Conservation (phyloP, 2,797 vertebrate genomes). For the Chelonia mydas region DNA sequence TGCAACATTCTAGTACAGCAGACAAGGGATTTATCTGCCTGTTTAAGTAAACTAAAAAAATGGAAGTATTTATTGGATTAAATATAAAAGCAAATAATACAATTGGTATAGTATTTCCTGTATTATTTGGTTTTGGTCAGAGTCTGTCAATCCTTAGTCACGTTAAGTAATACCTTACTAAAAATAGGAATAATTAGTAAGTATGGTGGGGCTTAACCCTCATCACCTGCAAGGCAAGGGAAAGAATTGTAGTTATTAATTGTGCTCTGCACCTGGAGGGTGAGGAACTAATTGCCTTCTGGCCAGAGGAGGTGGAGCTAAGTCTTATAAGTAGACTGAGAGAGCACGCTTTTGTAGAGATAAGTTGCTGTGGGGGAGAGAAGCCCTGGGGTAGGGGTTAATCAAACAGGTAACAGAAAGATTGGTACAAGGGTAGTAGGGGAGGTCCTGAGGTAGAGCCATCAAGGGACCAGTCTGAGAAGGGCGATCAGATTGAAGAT, state of each 20-base stretch:
- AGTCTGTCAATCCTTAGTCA: neutral
- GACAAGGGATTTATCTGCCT: neutral
- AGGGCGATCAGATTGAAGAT: neutral
- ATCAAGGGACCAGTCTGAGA: neutral
- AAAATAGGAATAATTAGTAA: neutral
- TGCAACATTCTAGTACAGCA: rapidly evolving
- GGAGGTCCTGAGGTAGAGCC: neutral
- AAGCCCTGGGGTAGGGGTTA: neutral
- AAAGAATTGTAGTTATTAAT: neutral
- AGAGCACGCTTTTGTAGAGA: rapidly evolving
- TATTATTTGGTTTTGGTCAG: neutral
- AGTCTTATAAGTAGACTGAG: neutral
- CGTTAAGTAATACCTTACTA: neutral
- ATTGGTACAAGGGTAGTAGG: neutral
- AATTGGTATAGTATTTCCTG: neutral
- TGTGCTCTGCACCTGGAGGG: neutral
- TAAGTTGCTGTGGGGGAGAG: neutral
- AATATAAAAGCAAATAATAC: neutral
- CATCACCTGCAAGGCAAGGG: neutral
- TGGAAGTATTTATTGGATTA: neutral
- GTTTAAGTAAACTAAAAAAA: neutral
- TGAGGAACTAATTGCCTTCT: neutral
- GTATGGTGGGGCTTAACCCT: neutral
- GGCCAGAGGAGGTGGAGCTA: neutral
- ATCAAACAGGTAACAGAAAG: neutral